Conservation (phyloP, 2,113 vertebrate genomes). For the Muntiacus muntjak region DNA sequence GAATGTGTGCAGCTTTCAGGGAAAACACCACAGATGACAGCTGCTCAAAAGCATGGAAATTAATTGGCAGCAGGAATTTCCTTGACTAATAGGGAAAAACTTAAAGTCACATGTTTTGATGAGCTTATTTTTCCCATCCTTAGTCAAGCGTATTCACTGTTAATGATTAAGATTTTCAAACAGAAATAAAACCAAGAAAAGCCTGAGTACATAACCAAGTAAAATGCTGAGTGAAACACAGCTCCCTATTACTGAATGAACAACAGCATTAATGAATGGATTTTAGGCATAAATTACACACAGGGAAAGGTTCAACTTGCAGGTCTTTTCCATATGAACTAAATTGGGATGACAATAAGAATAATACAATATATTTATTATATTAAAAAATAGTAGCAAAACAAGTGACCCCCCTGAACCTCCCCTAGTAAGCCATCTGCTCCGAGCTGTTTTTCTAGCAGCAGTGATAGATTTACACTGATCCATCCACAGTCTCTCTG, state of each 20-base stretch:
- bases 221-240: background rate
- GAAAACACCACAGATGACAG: constrained; percentile 61
- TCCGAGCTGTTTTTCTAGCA: constrained; percentile 49
- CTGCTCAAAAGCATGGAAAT: constrained; percentile 62
- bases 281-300: background rate
- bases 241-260: background rate
- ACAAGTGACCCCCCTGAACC: background rate
- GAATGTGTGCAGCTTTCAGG: constrained; percentile 46
- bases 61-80: constrained; percentile 60
- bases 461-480: constrained; percentile 47
- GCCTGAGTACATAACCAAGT: background rate
- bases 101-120: constrained; percentile 51
- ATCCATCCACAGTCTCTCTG: constrained; percentile 47
- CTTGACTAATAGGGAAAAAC: constrained; percentile 68
- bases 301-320: background rate
- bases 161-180: constrained; percentile 62
- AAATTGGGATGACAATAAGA: background rate
- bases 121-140: constrained; percentile 52
- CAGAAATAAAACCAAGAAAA: constrained; percentile 46
- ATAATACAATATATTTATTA: background rate
- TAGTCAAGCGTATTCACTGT: constrained; percentile 28
- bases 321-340: background rate
- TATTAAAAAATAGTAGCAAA: background rate
- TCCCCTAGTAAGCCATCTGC: background rate
- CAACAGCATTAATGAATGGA: background rate